Conservation (phyloP, 2,113 vertebrate species). For the Anolis sagrei region DNA sequence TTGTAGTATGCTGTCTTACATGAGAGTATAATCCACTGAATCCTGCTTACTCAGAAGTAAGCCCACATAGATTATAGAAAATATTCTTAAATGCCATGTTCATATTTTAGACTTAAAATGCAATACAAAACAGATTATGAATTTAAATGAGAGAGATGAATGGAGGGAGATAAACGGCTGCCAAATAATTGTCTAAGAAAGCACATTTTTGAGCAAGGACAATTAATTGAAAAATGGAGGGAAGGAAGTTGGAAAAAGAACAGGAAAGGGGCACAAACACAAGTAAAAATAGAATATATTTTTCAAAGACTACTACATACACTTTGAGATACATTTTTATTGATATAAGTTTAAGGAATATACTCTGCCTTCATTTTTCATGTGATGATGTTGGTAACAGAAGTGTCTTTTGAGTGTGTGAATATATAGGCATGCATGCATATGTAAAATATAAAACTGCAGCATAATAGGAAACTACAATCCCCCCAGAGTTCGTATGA, state of each 20-base stretch:
- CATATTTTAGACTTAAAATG: neutral
- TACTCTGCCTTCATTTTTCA: neutral
- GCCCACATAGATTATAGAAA: neutral
- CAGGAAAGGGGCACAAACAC: constrained; percentile 18
- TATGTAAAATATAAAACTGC: neutral
- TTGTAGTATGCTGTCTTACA: neutral
- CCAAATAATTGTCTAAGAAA: constrained; percentile 14
- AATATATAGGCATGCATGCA: too few species aligned
- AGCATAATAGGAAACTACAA: neutral
- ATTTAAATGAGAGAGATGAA: neutral
- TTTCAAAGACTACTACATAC: neutral
- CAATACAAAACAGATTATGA: neutral
- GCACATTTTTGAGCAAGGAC: neutral
- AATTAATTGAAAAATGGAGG: constrained; percentile 28
- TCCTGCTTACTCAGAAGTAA: neutral
- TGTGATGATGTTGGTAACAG: neutral
- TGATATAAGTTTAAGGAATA: neutral
- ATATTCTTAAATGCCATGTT: neutral
- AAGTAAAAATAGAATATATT: constrained; percentile 27
- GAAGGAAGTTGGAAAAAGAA: constrained; percentile 17
- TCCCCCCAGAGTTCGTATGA: neutral
- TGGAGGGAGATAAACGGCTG: neutral
- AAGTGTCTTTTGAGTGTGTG: neutral
- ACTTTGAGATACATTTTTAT: neutral
- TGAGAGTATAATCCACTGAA: neutral